These are phyloP conservation scores for Eupeodes latifasciatus DNA, from an alignment of 2,888 invertebrate genomes.

Conservation along the genomic window DNA sequence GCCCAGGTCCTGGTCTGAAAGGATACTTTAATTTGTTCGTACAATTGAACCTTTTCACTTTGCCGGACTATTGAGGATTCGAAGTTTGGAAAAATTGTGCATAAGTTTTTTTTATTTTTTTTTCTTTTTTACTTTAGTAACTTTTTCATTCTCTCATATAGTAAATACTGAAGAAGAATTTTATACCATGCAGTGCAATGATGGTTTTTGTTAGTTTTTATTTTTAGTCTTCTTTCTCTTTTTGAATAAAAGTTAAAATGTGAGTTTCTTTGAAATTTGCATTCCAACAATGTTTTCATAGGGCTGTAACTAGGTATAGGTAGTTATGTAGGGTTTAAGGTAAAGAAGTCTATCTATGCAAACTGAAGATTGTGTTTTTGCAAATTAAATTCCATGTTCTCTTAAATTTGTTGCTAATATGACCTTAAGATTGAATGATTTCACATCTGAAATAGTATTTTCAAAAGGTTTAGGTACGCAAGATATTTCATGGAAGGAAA, in stretches of 20 bases:
- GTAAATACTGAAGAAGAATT: conserved; percentile 23
- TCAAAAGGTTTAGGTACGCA: not conserved
- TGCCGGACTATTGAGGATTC: conserved; percentile 69
- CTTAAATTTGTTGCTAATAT: not conserved
- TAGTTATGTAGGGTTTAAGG: not conserved
- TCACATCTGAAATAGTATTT: not conserved
- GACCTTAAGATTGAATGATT: not conserved
- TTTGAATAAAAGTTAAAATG: conserved; percentile 20
- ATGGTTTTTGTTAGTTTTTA: not conserved
- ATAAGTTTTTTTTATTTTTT: conserved; percentile 17
- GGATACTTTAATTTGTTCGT: conserved; percentile 76
- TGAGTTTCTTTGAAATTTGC: conserved; percentile 35
- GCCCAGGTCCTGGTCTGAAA: conserved; percentile 45
- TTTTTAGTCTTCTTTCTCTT: not conserved
- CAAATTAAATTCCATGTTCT: conserved; percentile 12
- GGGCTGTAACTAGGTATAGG: not conserved
- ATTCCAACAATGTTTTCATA: conserved; percentile 1
- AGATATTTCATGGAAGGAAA: no score
- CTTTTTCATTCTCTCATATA: not conserved
- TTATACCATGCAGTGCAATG: conserved; percentile 13
- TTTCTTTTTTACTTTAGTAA: conserved; percentile 4
- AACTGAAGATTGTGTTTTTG: not conserved
- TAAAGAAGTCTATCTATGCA: not conserved
- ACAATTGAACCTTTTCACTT: conserved; percentile 73
- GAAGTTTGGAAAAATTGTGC: conserved; percentile 68